Percentiles rank a stretch among this genome's conserved stretches.
Conservation (phyloP, 2,888 invertebrate genomes). For the Leptura quadrifasciata region DNA sequence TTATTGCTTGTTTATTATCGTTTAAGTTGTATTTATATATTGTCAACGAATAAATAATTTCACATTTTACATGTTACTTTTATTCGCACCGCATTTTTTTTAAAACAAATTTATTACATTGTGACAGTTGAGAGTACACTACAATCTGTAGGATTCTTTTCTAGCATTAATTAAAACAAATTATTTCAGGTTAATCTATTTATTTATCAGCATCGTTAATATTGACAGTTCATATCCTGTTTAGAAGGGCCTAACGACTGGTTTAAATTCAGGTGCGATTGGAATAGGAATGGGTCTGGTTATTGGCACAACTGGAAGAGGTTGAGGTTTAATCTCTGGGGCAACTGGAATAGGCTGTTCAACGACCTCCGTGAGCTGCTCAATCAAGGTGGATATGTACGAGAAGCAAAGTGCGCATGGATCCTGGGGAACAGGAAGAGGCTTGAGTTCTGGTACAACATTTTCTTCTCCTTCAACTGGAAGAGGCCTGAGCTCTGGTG, state of each 20-base stretch:
- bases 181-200: neutral
- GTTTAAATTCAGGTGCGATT: neutral
- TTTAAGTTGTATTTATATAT: too few relatives aligned
- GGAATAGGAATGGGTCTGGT: neutral
- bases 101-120: too few relatives aligned
- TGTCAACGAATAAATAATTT: too few relatives aligned
- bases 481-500: neutral
- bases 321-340: too few relatives aligned
- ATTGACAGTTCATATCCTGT: neutral
- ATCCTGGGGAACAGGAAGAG: neutral
- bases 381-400: constrained; percentile 29
- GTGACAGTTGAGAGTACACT: too few relatives aligned
- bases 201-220: neutral
- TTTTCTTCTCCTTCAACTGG: constrained; percentile 11
- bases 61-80: too few relatives aligned
- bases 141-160: too few relatives aligned
- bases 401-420: constrained; percentile 23
- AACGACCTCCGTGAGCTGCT: constrained; percentile 11
- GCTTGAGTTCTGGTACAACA: neutral
- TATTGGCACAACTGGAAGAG: neutral
- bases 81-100: too few relatives aligned
- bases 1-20: too few relatives aligned
- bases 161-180: too few relatives aligned
- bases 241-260: neutral
- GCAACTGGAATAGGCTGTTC: neutral